Base-by-base conservation (phyloP, 64 coral and sea anemone species). In the Exaiptasia diaphana region DNA sequence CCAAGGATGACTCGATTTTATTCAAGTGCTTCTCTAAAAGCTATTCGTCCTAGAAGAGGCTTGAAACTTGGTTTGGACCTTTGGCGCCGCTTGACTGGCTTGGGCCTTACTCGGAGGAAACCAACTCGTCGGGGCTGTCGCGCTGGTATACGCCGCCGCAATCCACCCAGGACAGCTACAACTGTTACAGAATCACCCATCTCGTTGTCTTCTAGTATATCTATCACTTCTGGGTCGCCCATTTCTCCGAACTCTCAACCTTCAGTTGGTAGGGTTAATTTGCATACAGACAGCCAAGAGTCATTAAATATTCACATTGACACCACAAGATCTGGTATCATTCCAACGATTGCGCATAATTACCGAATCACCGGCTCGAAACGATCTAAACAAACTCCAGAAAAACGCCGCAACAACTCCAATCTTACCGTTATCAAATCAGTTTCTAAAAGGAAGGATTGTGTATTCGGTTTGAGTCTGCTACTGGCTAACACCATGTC, bases 401-500 rank as follows among this genome's bases (percentile, higher is more conserved):
- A 33, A 50, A 65, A 53, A 20, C 40, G 21, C 24, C 38, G 22
- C 33, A 81, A 81, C 61, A 46, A 48, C 59, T 46, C 61, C 18
- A 82, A 82, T 69, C 79, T 69, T 31, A 82, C 62, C 45, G 63
- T 20, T 44, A 68, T 82, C 11, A 82, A 32, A 82, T 68, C 33
- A 81, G 34, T 46, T 25, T 48, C 61, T 23, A 20, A 63, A 41
- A 67, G 42, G 39, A 62, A 32, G 24, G 39, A 63, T 15, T 22
- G 45, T 17, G 58, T 82, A 17, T 82, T 69, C 53, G 40, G 61
- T 68, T 34, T 69, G 63, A 82, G 79, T 68, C n/a, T 82, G 20
- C 62, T 82, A 17, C 18, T 82, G 15, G 18, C 27, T 4, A 87
- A 77, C 32, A n/a, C 72, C 4, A 87, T 87, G 60, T 87, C 83